A percentile compares a stretch with the other conserved stretches of the same genome.
Evolutionary conservation across 2,113 vertebrate species (phyloP).

Genomic region (Cynoglossus semilaevis): DNA sequence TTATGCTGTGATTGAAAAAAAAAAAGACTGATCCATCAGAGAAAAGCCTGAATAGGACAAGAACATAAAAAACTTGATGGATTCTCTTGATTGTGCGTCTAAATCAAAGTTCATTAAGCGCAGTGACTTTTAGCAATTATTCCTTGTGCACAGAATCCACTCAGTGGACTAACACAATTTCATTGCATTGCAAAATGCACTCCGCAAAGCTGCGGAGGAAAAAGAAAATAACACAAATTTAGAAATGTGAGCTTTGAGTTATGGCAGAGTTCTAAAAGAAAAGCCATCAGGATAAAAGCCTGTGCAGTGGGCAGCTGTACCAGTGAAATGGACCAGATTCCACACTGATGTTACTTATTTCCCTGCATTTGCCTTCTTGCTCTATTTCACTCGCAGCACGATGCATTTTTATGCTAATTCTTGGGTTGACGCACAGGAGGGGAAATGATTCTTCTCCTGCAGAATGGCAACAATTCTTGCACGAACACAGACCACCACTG

Average conservation of each 20-base stretch:
- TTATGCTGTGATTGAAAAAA: neutral
- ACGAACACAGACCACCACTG: slow-evolving; percentile 9
- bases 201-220: neutral
- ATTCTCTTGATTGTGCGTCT: neutral
- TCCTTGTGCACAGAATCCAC: no score
- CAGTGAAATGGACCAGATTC: slow-evolving; percentile 5
- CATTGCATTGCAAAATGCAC: no score
- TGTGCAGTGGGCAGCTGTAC: slow-evolving; percentile 27
- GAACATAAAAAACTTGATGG: neutral
- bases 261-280: slow-evolving; percentile 11
- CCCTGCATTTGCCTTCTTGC: slow-evolving; percentile 23
- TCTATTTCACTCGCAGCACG: slow-evolving; percentile 14
- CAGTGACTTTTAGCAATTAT: no score
- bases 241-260: slow-evolving; percentile 34
- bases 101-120: slow-evolving; percentile 6
- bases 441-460: slow-evolving; percentile 18
- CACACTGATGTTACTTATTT: slow-evolving; percentile 24
- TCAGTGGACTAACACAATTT: neutral
- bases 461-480: slow-evolving; percentile 17
- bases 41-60: neutral
- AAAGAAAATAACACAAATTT: neutral
- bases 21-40: slow-evolving; percentile 5
- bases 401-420: slow-evolving; percentile 27
- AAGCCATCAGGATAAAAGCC: slow-evolving; percentile 18
- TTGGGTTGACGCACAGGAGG: slow-evolving; percentile 21